Evolutionary conservation across 2,888 invertebrate genomes (phyloP).

Genomic region (Drosophila pseudotalamancana): DNA sequence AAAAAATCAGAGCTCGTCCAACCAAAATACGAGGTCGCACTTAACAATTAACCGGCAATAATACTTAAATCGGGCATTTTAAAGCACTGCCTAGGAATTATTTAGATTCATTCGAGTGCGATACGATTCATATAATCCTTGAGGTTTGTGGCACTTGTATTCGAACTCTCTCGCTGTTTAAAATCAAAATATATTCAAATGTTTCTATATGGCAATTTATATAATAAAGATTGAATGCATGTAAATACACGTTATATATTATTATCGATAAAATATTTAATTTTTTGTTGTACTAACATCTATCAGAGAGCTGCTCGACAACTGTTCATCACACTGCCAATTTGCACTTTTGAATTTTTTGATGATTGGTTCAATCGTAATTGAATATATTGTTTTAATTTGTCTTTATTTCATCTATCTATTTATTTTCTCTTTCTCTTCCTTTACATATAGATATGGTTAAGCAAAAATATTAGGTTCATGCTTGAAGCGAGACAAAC

Average conservation of each 20-base stretch:
- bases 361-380: background rate
- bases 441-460: slow-evolving; percentile 82
- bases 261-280: background rate
- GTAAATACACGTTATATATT: slow-evolving; percentile 32
- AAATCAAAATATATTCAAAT: background rate
- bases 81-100: slow-evolving; percentile 40
- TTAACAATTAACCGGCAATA: background rate
- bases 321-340: slow-evolving; percentile 46
- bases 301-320: background rate
- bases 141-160: slow-evolving; percentile 2
- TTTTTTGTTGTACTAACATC: background rate
- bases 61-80: slow-evolving; percentile 22
- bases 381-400: slow-evolving; percentile 16
- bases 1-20: slow-evolving; percentile 41
- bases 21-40: slow-evolving; percentile 4
- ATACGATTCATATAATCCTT: slow-evolving; percentile 9
- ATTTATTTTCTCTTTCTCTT: slow-evolving; percentile 42
- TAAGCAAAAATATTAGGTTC: slow-evolving; percentile 83
- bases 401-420: slow-evolving; percentile 19
- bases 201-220: no score
- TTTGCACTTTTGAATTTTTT: slow-evolving; percentile 10
- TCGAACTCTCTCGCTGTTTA: background rate
- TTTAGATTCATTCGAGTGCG: background rate
- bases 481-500: slow-evolving; percentile 57
- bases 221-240: slow-evolving; percentile 22